A percentile compares a stretch with the other conserved stretches of the same genome.
phyloP scores from a whole-genome alignment of 2,888 invertebrate species.

The Aproaerema taeniolella region DNA sequence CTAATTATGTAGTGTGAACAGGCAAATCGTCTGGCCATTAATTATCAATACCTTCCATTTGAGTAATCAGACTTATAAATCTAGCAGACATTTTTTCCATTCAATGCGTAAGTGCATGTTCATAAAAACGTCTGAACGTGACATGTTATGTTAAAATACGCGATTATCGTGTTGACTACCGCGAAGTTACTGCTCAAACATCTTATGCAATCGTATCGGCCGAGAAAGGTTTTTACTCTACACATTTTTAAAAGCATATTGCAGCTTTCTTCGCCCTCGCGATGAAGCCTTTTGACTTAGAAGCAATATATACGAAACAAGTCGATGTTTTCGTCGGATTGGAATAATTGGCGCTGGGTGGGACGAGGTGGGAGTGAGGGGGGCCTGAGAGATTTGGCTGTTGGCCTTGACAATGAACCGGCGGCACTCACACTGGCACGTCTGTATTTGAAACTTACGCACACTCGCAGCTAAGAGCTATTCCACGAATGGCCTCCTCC shows the following conservation, averaged over 20 bases:
- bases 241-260: too few species aligned
- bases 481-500: conserved; percentile 70
- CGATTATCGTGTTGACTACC: conserved; percentile 37
- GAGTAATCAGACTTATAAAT: too few species aligned
- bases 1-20: too few species aligned
- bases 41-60: too few species aligned
- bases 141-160: conserved; percentile 47
- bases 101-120: too few species aligned
- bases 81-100: too few species aligned
- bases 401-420: conserved; percentile 76
- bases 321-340: conserved; percentile 50
- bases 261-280: too few species aligned
- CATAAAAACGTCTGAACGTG: too few species aligned
- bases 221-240: too few species aligned
- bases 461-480: conserved; percentile 42
- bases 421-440: conserved; percentile 62
- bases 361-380: conserved; percentile 47
- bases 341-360: conserved; percentile 54
- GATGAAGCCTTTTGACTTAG: too few species aligned
- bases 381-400: conserved; percentile 69
- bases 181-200: conserved; percentile 31
- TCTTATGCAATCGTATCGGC: conserved; percentile 27
- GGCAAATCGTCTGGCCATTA: too few species aligned
- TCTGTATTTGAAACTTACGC: conserved; percentile 48
- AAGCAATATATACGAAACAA: conserved; percentile 41